Evolutionary conservation across 2,113 vertebrate genomes (phyloP).

Genomic region (Lophochroa leadbeateri): DNA sequence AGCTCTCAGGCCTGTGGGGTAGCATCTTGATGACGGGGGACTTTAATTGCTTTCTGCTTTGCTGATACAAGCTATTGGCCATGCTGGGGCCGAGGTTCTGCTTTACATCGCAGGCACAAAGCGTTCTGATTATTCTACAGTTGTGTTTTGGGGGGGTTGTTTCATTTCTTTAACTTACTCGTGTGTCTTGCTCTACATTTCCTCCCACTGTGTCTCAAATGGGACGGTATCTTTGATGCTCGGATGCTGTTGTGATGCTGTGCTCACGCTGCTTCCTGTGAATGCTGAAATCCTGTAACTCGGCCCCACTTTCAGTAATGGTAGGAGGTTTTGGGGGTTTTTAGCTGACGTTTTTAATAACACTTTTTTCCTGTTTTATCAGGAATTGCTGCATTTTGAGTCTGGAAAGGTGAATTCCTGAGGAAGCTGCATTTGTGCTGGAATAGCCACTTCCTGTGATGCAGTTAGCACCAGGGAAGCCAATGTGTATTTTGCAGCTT

Average conservation of each 20-base stretch:
- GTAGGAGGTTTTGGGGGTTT: accelerated
- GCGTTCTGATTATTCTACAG: neutral
- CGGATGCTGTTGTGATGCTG: neutral
- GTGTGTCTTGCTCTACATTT: neutral
- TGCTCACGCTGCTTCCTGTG: accelerated
- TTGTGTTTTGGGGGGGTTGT: neutral
- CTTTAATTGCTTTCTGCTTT: slow-evolving; percentile 35
- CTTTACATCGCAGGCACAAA: neutral
- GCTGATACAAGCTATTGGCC: slow-evolving; percentile 32
- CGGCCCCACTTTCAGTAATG: neutral
- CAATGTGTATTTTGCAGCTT: neutral
- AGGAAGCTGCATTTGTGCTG: neutral
- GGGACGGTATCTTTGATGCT: accelerated
- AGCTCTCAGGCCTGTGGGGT: slow-evolving; percentile 42
- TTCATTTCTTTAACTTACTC: neutral
- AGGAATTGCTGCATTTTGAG: neutral
- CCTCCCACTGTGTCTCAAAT: accelerated
- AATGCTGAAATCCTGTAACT: neutral
- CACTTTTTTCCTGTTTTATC: neutral
- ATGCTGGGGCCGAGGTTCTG: neutral
- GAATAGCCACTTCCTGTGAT: neutral
- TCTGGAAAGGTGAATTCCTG: neutral
- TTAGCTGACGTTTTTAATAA: neutral
- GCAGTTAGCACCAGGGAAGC: neutral
- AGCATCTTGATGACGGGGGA: slow-evolving; percentile 48